Base-by-base conservation (phyloP, 37 sponge, comb jelly and placozoan species). In the Tethya wilhelma region DNA sequence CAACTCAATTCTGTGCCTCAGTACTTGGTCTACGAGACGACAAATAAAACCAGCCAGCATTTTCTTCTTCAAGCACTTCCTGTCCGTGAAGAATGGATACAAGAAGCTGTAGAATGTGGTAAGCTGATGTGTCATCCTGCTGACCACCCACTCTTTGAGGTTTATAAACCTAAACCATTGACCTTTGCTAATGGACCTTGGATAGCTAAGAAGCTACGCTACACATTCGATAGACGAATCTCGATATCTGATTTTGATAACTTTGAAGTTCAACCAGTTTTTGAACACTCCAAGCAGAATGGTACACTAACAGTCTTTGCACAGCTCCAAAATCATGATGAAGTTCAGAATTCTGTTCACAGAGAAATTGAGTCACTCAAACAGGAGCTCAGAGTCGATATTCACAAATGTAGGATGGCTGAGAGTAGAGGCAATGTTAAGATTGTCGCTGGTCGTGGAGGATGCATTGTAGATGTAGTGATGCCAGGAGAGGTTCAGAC, bases 1-100 rank as follows among this genome's bases (percentile, higher is more conserved):
- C 63, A 78, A 39, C 84, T 78, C 36, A 83, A 66, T 39, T 22
- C 25, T 5, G 23, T 40, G 17, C 88, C 92, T 30, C 2, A 82
- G 49, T 82, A 19, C 71, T 30, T 91, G 2, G 59, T 86, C 6
- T 91, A 73, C 78, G 87, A 91, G 59, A 83, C 86, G 63, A 91
- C 84, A 1, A 75, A 84, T 17, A 86, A 79, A 42, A 91, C 92
- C 1, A 82, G 81, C 7, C 79, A 82, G 66, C 79, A 91, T 39
- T 91, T 86, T 53, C 68, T 91, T 0, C 72, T 86, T 8, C 79
- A 86, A 56, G 84, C 79, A 12, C 8, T 83, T 7, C 78, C 84
- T n/a, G 92, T 91, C 20, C 30, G 74, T n/a, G 67, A 86, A 41
- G 84, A 91, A 30, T 91, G 92, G 92, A 59, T 91, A 32, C 36